Evolutionary conservation across 2,888 invertebrate genomes (phyloP).

Genomic region (Macrosiphum euphorbiae): DNA sequence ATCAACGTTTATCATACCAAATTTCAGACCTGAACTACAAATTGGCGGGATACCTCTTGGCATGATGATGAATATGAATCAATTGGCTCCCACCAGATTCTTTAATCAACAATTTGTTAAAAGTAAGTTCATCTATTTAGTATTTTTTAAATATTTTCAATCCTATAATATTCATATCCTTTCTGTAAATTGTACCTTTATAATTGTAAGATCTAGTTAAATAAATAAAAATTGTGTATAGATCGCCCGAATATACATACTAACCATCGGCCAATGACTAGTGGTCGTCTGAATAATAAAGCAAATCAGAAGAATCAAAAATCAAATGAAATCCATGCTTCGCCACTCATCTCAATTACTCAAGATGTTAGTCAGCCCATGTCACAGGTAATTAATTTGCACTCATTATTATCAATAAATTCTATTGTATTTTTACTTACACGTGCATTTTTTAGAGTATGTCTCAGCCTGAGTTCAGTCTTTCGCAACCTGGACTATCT

Average conservation of each 20-base stretch:
- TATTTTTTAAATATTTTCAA: neutral
- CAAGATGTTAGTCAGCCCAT: conserved; percentile 82
- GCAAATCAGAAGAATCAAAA: conserved; percentile 66
- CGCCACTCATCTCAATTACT: conserved; percentile 71
- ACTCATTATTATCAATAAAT: neutral
- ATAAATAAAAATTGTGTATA: neutral
- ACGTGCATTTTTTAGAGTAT: conserved; percentile 72
- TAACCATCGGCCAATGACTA: conserved; percentile 57
- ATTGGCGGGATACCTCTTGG: conserved; percentile 82
- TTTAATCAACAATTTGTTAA: conserved; percentile 75
- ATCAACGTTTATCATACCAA: conserved; percentile 91
- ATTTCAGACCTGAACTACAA: conserved; percentile 79
- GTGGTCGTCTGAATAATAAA: conserved; percentile 66
- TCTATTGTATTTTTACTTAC: conserved; percentile 63
- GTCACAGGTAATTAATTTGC: conserved; percentile 70
- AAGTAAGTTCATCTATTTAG: conserved; percentile 55
- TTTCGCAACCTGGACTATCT: conserved; percentile 79
- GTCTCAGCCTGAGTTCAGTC: conserved; percentile 79
- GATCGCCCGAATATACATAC: conserved; percentile 57
- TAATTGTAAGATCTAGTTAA: neutral
- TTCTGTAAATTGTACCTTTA: neutral
- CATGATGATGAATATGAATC: conserved; percentile 93
- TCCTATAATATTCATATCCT: neutral
- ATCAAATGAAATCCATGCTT: conserved; percentile 68
- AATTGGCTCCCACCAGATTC: conserved; percentile 79